A percentile compares a stretch with the other conserved stretches of the same genome.
phyloP scores from a whole-genome alignment of 35 echinoderm and acorn worm species.

The Stichopus chloronotus region DNA sequence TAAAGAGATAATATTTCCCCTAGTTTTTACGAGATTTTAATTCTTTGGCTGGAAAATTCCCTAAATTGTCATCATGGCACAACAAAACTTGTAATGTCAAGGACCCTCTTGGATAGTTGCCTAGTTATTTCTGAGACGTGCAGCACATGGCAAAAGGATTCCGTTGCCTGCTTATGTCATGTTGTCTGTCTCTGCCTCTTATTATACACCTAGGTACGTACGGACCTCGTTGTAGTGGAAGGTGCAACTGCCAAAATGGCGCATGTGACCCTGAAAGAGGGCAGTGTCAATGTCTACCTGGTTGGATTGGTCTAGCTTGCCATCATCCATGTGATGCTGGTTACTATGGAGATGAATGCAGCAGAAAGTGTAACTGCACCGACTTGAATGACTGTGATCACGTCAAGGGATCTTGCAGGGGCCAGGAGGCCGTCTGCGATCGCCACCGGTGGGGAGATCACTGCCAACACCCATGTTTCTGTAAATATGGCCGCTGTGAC shows the following conservation, averaged over 20 bases:
- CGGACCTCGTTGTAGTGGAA: constrained; percentile 5
- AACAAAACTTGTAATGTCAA: no score
- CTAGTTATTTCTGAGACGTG: no score
- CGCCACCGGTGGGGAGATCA: not conserved
- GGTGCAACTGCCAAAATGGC: constrained; percentile 52
- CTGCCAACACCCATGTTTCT: constrained; percentile 34
- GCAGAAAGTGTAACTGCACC: not conserved
- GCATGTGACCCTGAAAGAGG: constrained; percentile 53
- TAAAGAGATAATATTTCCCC: no score
- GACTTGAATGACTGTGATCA: not conserved
- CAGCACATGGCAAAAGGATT: no score
- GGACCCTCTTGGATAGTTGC: no score
- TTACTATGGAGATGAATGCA: constrained; percentile 1
- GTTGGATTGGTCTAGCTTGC: constrained; percentile 45
- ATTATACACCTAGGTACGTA: not conserved
- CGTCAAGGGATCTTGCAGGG: not conserved
- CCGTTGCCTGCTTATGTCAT: not conserved
- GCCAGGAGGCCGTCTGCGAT: not conserved
- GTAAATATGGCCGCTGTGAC: not conserved
- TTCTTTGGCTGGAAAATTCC: no score
- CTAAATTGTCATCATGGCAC: no score
- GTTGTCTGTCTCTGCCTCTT: not conserved
- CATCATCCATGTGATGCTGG: constrained; percentile 43
- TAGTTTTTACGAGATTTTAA: no score
- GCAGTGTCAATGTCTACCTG: constrained; percentile 32